Evolutionary conservation across 2,888 invertebrate species (phyloP).

Genomic region (Ormyrus rosae): DNA sequence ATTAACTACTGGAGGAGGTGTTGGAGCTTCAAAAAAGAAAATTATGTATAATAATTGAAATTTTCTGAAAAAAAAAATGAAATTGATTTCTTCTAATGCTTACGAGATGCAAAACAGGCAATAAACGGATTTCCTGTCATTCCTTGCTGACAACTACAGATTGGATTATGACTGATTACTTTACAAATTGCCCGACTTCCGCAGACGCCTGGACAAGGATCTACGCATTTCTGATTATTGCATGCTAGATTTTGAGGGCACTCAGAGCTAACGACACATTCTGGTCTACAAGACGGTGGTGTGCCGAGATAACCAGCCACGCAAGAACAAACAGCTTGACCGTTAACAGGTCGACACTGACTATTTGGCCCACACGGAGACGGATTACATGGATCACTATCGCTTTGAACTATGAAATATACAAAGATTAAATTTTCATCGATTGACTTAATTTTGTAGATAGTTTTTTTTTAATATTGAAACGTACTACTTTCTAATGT

Average conservation of each 20-base stretch:
- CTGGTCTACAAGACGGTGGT: conserved; percentile 87
- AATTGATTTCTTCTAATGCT: conserved; percentile 58
- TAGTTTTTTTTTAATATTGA: conserved; percentile 2
- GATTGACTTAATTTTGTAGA: neutral
- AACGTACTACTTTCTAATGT: conserved; percentile 69
- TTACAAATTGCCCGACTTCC: conserved; percentile 85
- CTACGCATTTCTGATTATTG: conserved; percentile 89
- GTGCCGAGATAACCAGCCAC: conserved; percentile 83
- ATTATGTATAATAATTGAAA: neutral
- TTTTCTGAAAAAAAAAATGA: neutral
- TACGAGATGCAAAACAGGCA: conserved; percentile 79
- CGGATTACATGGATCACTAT: conserved; percentile 81
- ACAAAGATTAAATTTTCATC: conserved; percentile 7
- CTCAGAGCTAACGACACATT: conserved; percentile 86
- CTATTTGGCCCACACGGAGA: conserved; percentile 89
- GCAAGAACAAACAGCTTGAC: conserved; percentile 82
- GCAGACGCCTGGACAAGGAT: conserved; percentile 91
- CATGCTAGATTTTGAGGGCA: conserved; percentile 86
- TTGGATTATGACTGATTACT: conserved; percentile 88
- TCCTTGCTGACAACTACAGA: conserved; percentile 83
- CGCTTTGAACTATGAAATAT: conserved; percentile 44
- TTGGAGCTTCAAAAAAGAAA: conserved; percentile 69
- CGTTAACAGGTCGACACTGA: conserved; percentile 85
- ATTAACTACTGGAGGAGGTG: conserved; percentile 62
- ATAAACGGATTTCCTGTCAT: conserved; percentile 87